Percentiles rank a stretch among this genome's conserved stretches.
phyloP scores from a whole-genome alignment of 2,888 invertebrate genomes.

The Dioctria rufipes region DNA sequence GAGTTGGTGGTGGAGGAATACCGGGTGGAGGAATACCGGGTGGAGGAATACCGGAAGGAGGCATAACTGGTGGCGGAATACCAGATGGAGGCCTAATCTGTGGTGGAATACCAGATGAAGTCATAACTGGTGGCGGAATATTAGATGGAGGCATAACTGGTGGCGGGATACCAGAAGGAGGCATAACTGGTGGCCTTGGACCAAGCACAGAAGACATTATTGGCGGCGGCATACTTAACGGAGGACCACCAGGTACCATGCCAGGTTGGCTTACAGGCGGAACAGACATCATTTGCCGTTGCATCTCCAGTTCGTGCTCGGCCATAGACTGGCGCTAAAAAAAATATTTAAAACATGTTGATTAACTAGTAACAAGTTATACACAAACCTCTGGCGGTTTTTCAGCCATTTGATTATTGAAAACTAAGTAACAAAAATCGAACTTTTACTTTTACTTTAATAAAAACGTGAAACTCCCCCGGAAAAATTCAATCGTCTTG shows the following conservation, averaged over 20 bases:
- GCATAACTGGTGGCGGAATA: constrained; percentile 63
- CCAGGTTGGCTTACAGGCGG: constrained; percentile 58
- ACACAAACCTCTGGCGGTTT: not conserved
- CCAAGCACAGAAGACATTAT: constrained; percentile 61
- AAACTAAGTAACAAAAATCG: too few species aligned
- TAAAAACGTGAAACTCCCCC: not conserved
- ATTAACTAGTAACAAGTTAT: not conserved
- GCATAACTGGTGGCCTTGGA: constrained; percentile 12
- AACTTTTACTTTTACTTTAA: too few species aligned
- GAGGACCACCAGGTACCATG: constrained; percentile 25
- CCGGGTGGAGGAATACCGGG: constrained; percentile 68
- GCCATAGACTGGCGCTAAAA: constrained; percentile 59
- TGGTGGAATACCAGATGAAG: constrained; percentile 59
- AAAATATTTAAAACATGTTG: not conserved
- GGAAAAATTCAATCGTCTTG: too few species aligned
- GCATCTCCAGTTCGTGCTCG: constrained; percentile 64
- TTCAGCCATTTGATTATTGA: not conserved
- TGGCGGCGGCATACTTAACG: constrained; percentile 66
- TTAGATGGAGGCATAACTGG: constrained; percentile 54
- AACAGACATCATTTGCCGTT: constrained; percentile 64
- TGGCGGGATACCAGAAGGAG: constrained; percentile 57
- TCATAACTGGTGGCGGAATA: constrained; percentile 32
- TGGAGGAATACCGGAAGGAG: constrained; percentile 67
- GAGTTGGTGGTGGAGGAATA: constrained; percentile 20
- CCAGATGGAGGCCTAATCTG: constrained; percentile 70